These are phyloP conservation scores for Pterophyllum scalare DNA, from an alignment of 2,113 vertebrate genomes.

Conservation along the genomic window DNA sequence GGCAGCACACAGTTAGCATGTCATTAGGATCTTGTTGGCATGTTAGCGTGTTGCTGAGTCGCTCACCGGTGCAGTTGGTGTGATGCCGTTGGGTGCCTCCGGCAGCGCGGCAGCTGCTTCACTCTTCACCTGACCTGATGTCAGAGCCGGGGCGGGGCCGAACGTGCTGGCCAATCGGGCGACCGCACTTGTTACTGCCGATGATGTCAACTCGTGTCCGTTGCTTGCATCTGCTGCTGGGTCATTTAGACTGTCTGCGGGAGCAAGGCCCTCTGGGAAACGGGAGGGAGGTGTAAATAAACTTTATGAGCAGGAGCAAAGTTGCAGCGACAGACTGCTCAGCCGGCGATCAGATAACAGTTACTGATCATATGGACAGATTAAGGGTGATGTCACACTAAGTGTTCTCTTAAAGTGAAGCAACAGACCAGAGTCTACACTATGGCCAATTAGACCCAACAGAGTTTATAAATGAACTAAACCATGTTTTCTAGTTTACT, in stretches of 20 bases:
- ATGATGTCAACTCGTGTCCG: constrained; percentile 80
- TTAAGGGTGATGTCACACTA: not conserved
- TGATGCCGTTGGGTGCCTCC: constrained; percentile 84
- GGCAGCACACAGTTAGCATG: not conserved
- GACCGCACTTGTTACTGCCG: constrained; percentile 78
- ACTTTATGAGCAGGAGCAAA: not conserved
- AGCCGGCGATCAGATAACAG: not conserved
- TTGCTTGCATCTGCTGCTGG: constrained; percentile 83
- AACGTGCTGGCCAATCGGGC: constrained; percentile 83
- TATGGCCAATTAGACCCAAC: no score
- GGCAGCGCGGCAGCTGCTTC: constrained; percentile 68
- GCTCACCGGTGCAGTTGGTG: constrained; percentile 43
- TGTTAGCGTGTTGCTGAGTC: not conserved
- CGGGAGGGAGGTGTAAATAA: no score
- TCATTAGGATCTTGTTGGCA: not conserved
- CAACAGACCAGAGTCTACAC: no score
- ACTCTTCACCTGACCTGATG: constrained; percentile 79
- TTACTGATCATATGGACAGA: not conserved
- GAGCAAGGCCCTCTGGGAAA: constrained; percentile 84
- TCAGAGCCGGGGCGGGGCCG: constrained; percentile 63
- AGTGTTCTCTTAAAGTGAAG: no score
- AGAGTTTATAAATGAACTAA: no score
- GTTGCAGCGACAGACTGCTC: not conserved
- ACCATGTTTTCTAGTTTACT: no score
- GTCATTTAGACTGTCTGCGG: constrained; percentile 89